Base-by-base conservation (phyloP, 2,113 vertebrate species). In the Ptychochromis oligacanthus region DNA sequence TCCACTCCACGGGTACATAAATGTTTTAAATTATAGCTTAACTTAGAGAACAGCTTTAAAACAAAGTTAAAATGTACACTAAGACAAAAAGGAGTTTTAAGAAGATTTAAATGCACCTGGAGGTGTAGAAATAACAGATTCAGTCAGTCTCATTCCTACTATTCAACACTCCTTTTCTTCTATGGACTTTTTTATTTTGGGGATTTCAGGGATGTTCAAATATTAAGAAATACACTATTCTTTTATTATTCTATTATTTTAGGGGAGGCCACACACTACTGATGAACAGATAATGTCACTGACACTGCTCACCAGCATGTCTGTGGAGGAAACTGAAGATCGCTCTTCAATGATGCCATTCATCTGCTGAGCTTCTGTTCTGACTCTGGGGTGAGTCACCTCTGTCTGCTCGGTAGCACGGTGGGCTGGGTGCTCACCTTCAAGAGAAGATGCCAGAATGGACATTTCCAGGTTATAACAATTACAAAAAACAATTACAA, bases 291-390 rank as follows among this genome's bases (percentile, higher is more conserved):
- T 11, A 40, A 26, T 49, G 64, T 28, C 22, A 46, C 8, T 18
- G 22, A 49, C 24, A 20, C 67, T 54, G 38, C 93, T 65, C 96
- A 99, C 98, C 98, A 99, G 94, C 82, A 98, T 96, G 92, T 99
- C 98, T 5, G 95, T 95, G 20, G 97, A 98, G 2, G 98, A 99
- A 84, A 98, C 94, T 13, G 97, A 98, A 1, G 97, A 95, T 34
- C 97, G 96, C n/a, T 99, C 98, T 56, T 99, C 98, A 3, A 97
- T 91, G 92, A 98, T 96, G 59, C 98, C 98, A 0, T 99, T 99
- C 89, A 97, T 95, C 93, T 99, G 98, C 72, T 95, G 88, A 13
- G 88, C 94, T 77, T 97, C 97, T 18, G 81, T 89, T 59, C 89
- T 80, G 84, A 91, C 94, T 70, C 85, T 89, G 79, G 90, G 92